A percentile compares a stretch with the other conserved stretches of the same genome.
phyloP scores from a whole-genome alignment of 2,888 invertebrate species.

The Meiosimyza decipiens region DNA sequence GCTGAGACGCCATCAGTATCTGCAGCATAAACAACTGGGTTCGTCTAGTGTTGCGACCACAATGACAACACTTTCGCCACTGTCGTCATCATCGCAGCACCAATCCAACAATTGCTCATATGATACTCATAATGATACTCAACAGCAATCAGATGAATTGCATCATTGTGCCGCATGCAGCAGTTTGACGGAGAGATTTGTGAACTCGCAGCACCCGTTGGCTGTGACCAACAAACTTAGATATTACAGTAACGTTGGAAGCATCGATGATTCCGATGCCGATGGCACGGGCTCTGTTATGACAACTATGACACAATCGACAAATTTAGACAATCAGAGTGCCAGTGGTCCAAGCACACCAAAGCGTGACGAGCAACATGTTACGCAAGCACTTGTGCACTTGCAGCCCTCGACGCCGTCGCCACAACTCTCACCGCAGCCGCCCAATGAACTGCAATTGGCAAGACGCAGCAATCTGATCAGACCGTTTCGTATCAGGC shows the following conservation, averaged over 20 bases:
- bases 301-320: constrained; percentile 55
- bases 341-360: constrained; percentile 39
- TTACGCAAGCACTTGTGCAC: background rate
- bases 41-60: constrained; percentile 41
- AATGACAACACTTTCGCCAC: constrained; percentile 42
- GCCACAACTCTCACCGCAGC: background rate
- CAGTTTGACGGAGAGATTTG: too few relatives aligned
- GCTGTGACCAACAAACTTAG: constrained; percentile 1
- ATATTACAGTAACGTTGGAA: background rate
- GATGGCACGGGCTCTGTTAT: constrained; percentile 54
- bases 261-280: constrained; percentile 43
- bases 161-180: background rate
- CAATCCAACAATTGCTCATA: background rate
- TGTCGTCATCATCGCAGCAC: constrained; percentile 40
- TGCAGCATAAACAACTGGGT: constrained; percentile 14
- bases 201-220: background rate
- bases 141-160: background rate
- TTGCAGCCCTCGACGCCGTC: background rate
- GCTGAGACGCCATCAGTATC: background rate
- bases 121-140: too few relatives aligned
- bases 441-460: background rate
- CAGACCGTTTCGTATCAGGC: constrained; percentile 51
- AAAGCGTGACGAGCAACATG: background rate
- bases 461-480: too few relatives aligned
- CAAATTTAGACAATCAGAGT: constrained; percentile 45